phyloP scores from a whole-genome alignment of 2,113 vertebrate genomes.

The Etheostoma cragini region DNA sequence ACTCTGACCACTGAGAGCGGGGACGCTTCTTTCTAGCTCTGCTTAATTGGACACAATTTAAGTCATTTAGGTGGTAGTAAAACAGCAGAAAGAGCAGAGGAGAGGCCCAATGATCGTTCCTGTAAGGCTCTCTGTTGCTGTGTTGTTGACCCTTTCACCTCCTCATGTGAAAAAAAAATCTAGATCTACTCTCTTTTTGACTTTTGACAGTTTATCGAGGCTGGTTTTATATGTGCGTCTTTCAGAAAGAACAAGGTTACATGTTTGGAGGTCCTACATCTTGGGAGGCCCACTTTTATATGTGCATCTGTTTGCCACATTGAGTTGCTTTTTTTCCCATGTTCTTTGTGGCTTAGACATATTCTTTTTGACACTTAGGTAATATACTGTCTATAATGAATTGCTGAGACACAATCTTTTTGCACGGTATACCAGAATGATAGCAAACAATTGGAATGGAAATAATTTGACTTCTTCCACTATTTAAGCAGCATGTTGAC shows the following conservation, averaged over 20 bases:
- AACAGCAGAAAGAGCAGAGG: constrained; percentile 67
- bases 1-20: constrained; percentile 59
- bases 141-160: constrained; percentile 75
- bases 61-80: constrained; percentile 81
- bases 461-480: constrained; percentile 8
- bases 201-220: background rate
- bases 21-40: constrained; percentile 70
- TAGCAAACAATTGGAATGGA: too few species aligned
- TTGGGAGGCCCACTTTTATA: constrained; percentile 10
- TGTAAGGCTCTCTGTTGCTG: constrained; percentile 53
- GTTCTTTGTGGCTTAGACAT: background rate
- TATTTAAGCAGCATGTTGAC: background rate
- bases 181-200: background rate
- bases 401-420: background rate
- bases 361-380: background rate
- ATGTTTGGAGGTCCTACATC: constrained; percentile 13
- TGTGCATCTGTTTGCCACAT: constrained; percentile 26
- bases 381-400: background rate
- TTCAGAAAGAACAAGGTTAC: constrained; percentile 1
- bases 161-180: constrained; percentile 39
- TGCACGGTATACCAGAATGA: background rate
- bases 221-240: background rate
- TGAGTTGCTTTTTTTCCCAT: constrained; percentile 18
- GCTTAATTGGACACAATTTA: constrained; percentile 82
- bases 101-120: constrained; percentile 63